Evolutionary conservation across 2,888 invertebrate genomes (phyloP).

Genomic region (Drosophila peninsularis): DNA sequence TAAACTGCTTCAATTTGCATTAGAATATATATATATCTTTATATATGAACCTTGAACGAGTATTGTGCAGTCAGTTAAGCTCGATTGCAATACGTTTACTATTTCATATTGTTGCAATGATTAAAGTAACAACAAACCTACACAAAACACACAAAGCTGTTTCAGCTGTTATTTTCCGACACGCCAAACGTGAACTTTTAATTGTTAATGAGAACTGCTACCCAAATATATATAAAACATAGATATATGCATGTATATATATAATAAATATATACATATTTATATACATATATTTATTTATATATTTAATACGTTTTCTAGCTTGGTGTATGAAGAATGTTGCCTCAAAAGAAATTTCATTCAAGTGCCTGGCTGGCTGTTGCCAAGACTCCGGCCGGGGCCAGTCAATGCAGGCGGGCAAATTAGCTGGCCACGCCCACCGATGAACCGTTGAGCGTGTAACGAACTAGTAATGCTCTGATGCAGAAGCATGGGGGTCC

Average conservation of each 20-base stretch:
- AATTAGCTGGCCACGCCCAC: constrained; percentile 3
- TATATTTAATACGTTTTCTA: background rate
- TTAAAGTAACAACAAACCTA: constrained; percentile 9
- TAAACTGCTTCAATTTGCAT: too few species aligned
- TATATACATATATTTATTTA: background rate
- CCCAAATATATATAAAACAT: background rate
- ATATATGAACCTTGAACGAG: background rate
- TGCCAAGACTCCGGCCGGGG: background rate
- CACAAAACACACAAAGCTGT: constrained; percentile 17
- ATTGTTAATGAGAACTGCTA: constrained; percentile 3
- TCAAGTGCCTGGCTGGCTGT: background rate
- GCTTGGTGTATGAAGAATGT: background rate
- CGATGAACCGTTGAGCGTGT: constrained; percentile 3
- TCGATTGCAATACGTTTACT: background rate
- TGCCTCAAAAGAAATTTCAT: background rate
- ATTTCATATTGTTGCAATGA: constrained; percentile 9
- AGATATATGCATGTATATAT: background rate
- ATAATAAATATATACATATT: background rate
- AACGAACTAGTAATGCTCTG: background rate
- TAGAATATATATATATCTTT: too few species aligned
- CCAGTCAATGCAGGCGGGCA: background rate
- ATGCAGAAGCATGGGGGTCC: constrained; percentile 7
- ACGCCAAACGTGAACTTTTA: constrained; percentile 3
- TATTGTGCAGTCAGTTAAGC: background rate
- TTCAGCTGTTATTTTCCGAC: constrained; percentile 11